These are phyloP conservation scores for Parascotia fuliginaria DNA, from an alignment of 2,888 invertebrate species.

Conservation along the genomic window DNA sequence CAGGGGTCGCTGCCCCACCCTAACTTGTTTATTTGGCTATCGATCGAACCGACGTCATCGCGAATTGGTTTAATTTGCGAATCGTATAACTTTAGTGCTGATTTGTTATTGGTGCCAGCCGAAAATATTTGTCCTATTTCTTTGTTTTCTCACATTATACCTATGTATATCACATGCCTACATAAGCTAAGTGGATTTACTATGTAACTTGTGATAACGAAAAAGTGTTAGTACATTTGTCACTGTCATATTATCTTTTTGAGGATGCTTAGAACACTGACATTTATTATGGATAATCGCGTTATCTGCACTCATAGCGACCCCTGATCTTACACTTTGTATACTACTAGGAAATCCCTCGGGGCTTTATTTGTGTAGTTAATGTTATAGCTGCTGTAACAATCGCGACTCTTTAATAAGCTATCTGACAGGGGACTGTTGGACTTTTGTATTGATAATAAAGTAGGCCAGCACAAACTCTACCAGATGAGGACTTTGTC, in stretches of 20 bases:
- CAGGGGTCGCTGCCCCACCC: slow-evolving; percentile 64
- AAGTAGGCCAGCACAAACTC: too few species aligned
- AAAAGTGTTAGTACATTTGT: slow-evolving; percentile 6
- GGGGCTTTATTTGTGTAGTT: slow-evolving; percentile 4
- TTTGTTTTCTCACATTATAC: not conserved
- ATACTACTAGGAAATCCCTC: slow-evolving; percentile 16
- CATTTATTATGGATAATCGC: slow-evolving; percentile 21
- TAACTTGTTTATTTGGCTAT: slow-evolving; percentile 76
- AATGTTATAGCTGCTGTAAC: not conserved
- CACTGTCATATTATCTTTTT: slow-evolving; percentile 14
- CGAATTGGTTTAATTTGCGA: slow-evolving; percentile 57
- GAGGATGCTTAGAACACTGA: slow-evolving; percentile 7
- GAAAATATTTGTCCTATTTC: slow-evolving; percentile 20
- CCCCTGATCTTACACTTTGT: slow-evolving; percentile 37
- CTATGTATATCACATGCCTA: slow-evolving; percentile 1
- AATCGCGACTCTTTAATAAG: not conserved
- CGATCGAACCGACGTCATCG: slow-evolving; percentile 62
- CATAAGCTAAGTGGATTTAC: not conserved
- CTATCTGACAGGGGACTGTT: not conserved
- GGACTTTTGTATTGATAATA: not conserved
- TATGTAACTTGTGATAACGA: not conserved
- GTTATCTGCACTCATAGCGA: slow-evolving; percentile 33
- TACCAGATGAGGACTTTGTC: too few species aligned
- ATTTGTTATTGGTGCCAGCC: slow-evolving; percentile 29
- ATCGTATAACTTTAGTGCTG: slow-evolving; percentile 43